A percentile compares a stretch with the other conserved stretches of the same genome.
Evolutionary conservation across 2,797 vertebrate species (phyloP).

Genomic region (Trachops cirrhosus): DNA sequence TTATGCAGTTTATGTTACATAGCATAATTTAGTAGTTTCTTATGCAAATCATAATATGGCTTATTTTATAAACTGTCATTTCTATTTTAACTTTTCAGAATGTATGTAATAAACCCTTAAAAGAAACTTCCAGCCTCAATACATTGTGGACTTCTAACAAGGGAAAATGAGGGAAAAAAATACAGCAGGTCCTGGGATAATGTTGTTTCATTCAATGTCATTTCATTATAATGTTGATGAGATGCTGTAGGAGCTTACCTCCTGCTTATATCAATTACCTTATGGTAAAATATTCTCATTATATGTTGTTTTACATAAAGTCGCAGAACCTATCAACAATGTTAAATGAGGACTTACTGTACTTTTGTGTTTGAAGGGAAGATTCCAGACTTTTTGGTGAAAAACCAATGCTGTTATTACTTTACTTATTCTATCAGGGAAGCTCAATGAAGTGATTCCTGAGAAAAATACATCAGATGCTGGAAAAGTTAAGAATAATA

Average conservation of each 20-base stretch:
- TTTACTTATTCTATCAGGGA: neutral
- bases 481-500: constrained; percentile 44
- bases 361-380: neutral
- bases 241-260: neutral
- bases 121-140: neutral
- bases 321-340: neutral
- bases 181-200: neutral
- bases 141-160: neutral
- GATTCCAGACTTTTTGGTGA: neutral
- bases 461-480: constrained; percentile 49
- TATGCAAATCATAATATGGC: neutral
- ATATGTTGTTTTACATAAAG: neutral
- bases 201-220: neutral
- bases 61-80: neutral
- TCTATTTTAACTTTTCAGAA: neutral
- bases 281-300: neutral
- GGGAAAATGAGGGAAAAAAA: neutral
- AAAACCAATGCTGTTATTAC: neutral
- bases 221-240: neutral
- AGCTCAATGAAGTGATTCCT: constrained; percentile 48
- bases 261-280: neutral
- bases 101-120: neutral
- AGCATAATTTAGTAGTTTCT: neutral
- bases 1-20: neutral
- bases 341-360: neutral